Conservation (phyloP, 2,888 invertebrate genomes). For the Scaptomyza flava region DNA sequence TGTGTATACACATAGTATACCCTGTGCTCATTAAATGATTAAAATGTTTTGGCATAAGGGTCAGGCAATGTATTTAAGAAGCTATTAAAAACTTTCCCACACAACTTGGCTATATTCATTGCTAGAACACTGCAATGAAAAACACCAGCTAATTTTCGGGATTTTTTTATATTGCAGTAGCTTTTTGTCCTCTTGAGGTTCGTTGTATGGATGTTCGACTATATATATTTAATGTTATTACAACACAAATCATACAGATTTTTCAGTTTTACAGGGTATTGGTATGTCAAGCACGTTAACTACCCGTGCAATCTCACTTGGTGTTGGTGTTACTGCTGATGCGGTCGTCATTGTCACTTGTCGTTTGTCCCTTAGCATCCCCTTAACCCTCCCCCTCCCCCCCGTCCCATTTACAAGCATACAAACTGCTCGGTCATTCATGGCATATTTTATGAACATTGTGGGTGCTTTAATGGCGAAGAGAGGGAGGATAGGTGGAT, state of each 20-base stretch:
- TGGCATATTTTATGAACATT: constrained; percentile 74
- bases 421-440: constrained; percentile 76
- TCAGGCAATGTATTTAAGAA: no score
- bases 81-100: no score
- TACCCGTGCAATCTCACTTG: neutral
- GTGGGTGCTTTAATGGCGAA: neutral
- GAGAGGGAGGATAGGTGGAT: neutral
- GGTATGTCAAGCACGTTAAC: constrained; percentile 2
- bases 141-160: no score
- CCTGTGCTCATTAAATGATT: constrained; percentile 4
- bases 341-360: constrained; percentile 46
- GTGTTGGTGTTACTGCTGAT: constrained; percentile 19
- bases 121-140: no score
- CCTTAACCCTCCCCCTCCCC: neutral
- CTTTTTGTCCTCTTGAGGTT: no score
- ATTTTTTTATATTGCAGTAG: no score
- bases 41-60: no score
- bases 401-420: neutral
- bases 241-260: no score
- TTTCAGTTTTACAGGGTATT: constrained; percentile 7
- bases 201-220: no score
- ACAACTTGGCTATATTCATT: no score
- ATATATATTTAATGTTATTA: no score
- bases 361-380: constrained; percentile 10
- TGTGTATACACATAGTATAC: neutral